These are phyloP conservation scores for Vespertilio murinus DNA, from an alignment of 2,797 vertebrate species.

Conservation along the genomic window DNA sequence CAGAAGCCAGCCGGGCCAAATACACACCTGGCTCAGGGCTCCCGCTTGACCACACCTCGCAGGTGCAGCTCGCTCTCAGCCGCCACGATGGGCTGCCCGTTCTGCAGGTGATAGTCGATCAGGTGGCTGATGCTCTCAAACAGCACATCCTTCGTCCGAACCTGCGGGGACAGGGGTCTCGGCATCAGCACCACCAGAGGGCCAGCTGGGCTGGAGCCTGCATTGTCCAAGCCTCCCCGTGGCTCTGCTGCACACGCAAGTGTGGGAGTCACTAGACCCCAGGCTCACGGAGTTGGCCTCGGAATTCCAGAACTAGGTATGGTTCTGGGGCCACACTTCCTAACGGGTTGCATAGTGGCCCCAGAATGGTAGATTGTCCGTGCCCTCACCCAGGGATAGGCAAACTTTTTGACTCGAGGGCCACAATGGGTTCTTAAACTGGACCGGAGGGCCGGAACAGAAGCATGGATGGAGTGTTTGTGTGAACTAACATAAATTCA, in stretches of 20 bases:
- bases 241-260: background rate
- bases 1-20: fast-evolving
- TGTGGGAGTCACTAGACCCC: background rate
- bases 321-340: background rate
- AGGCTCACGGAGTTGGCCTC: background rate
- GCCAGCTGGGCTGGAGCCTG: fast-evolving
- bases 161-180: constrained; percentile 81
- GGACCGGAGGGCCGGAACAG: no score
- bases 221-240: fast-evolving
- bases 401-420: no score
- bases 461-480: no score
- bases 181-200: background rate
- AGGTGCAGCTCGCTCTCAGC: constrained; percentile 96
- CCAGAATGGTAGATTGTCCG: no score
- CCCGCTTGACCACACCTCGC: constrained; percentile 92
- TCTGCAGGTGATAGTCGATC: constrained; percentile 94
- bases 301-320: no score
- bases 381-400: no score
- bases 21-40: constrained; percentile 78
- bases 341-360: background rate
- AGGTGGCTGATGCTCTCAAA: constrained; percentile 99
- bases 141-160: constrained; percentile 96
- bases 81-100: constrained; percentile 94
- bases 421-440: no score
- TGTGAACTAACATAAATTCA: no score